Evolutionary conservation across 2,113 vertebrate genomes (phyloP).

Genomic region (Upupa epops): DNA sequence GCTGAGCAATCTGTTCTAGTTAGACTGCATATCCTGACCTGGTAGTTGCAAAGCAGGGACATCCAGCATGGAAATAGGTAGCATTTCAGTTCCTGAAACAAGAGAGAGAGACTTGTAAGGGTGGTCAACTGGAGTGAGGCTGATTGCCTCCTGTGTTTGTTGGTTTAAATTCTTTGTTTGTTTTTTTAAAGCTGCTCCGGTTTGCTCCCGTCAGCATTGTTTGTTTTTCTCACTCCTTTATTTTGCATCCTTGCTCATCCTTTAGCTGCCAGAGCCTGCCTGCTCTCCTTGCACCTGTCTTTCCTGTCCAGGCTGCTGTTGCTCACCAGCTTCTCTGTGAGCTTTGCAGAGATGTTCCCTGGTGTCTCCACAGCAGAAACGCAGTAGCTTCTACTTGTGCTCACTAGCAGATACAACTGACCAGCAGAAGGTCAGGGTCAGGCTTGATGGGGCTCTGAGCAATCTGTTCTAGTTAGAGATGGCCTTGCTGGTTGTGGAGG

Average conservation of each 20-base stretch:
- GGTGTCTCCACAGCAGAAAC: not conserved
- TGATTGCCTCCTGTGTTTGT: not conserved
- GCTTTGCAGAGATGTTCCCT: not conserved
- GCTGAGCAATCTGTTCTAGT: too few species aligned
- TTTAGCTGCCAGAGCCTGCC: not conserved
- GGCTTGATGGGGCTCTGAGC: too few species aligned
- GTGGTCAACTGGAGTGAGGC: not conserved
- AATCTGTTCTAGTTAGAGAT: too few species aligned
- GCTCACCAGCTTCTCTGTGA: not conserved
- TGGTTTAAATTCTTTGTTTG: not conserved
- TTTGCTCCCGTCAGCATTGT: not conserved
- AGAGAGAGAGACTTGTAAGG: not conserved
- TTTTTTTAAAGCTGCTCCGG: not conserved
- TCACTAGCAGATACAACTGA: not conserved
- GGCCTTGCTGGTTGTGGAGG: too few species aligned
- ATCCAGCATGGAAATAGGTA: accelerated
- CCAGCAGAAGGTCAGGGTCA: not conserved
- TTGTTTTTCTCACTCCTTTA: not conserved
- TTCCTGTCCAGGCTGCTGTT: not conserved
- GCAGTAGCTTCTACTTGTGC: not conserved
- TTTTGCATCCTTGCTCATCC: not conserved
- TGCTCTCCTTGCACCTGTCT: not conserved
- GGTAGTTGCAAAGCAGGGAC: not conserved
- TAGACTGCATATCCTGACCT: not conserved
- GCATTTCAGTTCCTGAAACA: not conserved